phyloP scores from a whole-genome alignment of 2,797 vertebrate genomes.

The Nothura maculosa region DNA sequence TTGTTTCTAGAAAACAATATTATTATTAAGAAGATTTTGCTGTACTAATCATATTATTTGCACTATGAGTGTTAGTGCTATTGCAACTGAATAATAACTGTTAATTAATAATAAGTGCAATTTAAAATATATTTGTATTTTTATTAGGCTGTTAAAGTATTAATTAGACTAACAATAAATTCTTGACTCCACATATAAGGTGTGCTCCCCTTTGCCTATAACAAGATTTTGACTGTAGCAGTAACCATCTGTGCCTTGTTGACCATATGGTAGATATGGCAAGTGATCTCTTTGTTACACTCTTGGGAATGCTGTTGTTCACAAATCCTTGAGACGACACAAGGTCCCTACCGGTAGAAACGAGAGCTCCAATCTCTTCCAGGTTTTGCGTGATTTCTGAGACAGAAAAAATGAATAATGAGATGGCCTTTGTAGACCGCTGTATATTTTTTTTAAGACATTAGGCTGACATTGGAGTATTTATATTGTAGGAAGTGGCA shows the following conservation, averaged over 20 bases:
- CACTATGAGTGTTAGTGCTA: background rate
- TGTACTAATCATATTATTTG: background rate
- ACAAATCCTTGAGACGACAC: conserved; percentile 1
- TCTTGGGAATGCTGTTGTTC: background rate
- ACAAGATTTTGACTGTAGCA: conserved; percentile 8
- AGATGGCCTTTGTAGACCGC: background rate
- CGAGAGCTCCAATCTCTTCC: background rate
- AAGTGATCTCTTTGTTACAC: conserved; percentile 45
- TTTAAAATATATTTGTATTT: background rate
- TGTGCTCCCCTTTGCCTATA: background rate
- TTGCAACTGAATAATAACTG: background rate
- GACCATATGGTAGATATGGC: conserved; percentile 37
- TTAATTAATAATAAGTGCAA: background rate
- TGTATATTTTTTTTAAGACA: background rate
- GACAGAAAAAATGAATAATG: background rate
- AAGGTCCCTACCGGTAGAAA: background rate
- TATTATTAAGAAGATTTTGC: background rate
- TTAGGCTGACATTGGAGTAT: background rate
- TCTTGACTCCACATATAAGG: background rate
- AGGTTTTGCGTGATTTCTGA: background rate
- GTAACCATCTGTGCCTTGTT: background rate
- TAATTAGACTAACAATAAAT: background rate
- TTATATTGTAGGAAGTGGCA: background rate
- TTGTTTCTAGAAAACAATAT: background rate
- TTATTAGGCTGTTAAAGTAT: background rate